These are phyloP conservation scores for Tyrophagus putrescentiae DNA, from an alignment of 1,140 invertebrate species.

Conservation along the genomic window DNA sequence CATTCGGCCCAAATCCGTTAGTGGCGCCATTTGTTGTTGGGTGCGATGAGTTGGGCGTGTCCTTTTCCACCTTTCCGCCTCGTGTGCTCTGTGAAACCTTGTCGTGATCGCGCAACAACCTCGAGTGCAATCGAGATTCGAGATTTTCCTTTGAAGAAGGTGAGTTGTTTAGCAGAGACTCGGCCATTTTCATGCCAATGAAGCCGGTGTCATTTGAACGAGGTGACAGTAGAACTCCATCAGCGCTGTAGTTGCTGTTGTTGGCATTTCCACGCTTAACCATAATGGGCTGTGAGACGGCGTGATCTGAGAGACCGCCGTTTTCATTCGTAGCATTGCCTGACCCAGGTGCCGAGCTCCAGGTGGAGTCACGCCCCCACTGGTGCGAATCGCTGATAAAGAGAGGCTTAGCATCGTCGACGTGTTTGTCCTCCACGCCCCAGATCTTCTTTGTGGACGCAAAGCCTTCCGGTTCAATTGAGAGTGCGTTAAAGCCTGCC, in stretches of 20 bases:
- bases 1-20: slow-evolving; percentile 51
- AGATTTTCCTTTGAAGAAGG: slow-evolving; percentile 56
- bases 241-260: slow-evolving; percentile 31
- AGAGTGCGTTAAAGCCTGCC: slow-evolving; percentile 34
- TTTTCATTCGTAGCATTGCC: not conserved
- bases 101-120: slow-evolving; percentile 32
- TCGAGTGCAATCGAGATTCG: slow-evolving; percentile 51
- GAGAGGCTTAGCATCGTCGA: slow-evolving; percentile 49
- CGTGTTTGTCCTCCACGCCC: slow-evolving; percentile 53
- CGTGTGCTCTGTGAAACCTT: not conserved
- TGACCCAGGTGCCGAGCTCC: slow-evolving; percentile 45
- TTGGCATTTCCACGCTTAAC: slow-evolving; percentile 32
- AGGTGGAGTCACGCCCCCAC: slow-evolving; percentile 61
- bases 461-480: slow-evolving; percentile 27
- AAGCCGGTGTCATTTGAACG: slow-evolving; percentile 56
- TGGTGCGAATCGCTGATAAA: slow-evolving; percentile 52
- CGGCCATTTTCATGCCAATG: slow-evolving; percentile 93
- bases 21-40: slow-evolving; percentile 15
- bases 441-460: slow-evolving; percentile 69
- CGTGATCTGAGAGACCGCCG: slow-evolving; percentile 27
- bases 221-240: slow-evolving; percentile 44
- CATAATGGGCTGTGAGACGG: slow-evolving; percentile 39
- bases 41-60: slow-evolving; percentile 39
- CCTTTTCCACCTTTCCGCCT: slow-evolving; percentile 30
- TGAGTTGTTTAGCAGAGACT: slow-evolving; percentile 75